Conservation (phyloP, 2,113 vertebrate species). For the Cebus imitator region DNA sequence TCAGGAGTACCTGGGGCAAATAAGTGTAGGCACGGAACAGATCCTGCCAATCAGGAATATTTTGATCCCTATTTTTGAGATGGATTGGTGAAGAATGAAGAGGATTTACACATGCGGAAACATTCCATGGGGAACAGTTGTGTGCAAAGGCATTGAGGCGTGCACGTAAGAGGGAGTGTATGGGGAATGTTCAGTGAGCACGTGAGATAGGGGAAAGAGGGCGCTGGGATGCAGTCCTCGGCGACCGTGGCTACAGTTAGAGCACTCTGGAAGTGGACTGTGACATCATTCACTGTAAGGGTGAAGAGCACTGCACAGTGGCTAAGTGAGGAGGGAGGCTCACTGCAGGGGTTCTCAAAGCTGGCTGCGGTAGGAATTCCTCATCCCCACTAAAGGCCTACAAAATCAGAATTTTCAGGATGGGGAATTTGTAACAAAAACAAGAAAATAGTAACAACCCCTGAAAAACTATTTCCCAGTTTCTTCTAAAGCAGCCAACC, state of each 20-base stretch:
- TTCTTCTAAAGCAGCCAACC: background rate
- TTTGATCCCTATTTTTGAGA: conserved; percentile 7
- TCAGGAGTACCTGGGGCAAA: background rate
- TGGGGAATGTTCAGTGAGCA: rapidly evolving
- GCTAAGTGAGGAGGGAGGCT: background rate
- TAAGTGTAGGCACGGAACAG: background rate
- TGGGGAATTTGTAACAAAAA: background rate
- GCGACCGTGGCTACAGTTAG: background rate
- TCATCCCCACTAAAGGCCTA: background rate
- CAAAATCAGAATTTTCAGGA: background rate
- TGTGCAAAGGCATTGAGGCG: background rate
- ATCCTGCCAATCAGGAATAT: background rate
- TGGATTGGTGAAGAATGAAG: background rate
- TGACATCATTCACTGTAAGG: background rate
- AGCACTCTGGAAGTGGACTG: background rate
- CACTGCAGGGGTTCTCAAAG: background rate
- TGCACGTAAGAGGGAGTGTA: too few species aligned
- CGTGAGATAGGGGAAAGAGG: background rate
- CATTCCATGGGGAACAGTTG: background rate
- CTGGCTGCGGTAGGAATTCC: background rate
- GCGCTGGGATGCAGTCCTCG: background rate
- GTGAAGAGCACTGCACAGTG: background rate
- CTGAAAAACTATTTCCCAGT: background rate
- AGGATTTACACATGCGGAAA: background rate
- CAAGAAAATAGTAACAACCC: background rate